Evolutionary conservation across 2,888 invertebrate genomes (phyloP).

Genomic region (Mylabris sibirica): DNA sequence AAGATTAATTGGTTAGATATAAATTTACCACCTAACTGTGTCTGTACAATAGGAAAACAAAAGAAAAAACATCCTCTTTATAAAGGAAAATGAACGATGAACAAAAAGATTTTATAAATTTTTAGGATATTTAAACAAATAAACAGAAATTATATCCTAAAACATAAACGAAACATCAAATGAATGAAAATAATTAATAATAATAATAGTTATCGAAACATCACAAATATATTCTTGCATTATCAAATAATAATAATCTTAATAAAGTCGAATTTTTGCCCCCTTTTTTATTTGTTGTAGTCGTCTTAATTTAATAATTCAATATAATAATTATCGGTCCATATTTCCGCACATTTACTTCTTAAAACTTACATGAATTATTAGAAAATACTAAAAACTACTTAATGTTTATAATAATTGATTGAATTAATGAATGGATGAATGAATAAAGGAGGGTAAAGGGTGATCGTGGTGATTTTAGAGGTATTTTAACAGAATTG

Average conservation of each 20-base stretch:
- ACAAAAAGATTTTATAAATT: not conserved
- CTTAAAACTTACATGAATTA: constrained; percentile 7
- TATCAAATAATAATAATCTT: not conserved
- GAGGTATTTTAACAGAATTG: constrained; percentile 1
- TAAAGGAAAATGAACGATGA: too few relatives aligned
- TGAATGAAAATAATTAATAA: not conserved
- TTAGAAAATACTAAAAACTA: constrained; percentile 15
- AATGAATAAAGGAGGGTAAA: not conserved
- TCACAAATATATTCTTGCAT: constrained; percentile 8
- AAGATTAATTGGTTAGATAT: not conserved
- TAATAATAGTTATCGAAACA: not conserved
- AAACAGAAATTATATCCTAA: constrained; percentile 4
- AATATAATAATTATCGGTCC: not conserved
- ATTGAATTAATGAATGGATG: not conserved
- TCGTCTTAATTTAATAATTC: not conserved
- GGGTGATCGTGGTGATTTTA: not conserved
- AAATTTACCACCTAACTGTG: not conserved
- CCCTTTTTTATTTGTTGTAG: not conserved
- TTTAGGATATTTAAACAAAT: constrained; percentile 5
- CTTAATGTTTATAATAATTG: not conserved
- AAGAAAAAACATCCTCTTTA: not conserved
- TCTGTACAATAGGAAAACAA: not conserved
- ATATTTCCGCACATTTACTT: constrained; percentile 2
- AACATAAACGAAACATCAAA: not conserved
- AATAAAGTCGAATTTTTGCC: too few relatives aligned